Percentiles rank a stretch among this genome's conserved stretches.
Evolutionary conservation across 2,888 invertebrate genomes (phyloP).

Genomic region (Lucinisca nassula): DNA sequence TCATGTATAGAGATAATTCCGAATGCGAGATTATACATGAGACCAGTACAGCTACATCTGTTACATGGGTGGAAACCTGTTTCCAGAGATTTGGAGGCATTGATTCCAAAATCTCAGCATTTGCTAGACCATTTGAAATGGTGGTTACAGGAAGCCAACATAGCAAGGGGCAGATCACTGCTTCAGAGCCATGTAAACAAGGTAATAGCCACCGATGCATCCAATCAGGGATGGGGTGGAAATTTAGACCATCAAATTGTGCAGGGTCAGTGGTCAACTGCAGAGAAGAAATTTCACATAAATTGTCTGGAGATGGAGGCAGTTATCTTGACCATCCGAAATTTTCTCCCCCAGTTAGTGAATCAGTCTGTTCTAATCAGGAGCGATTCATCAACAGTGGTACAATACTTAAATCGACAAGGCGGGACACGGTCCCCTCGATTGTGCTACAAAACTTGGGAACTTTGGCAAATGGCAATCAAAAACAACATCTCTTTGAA

Average conservation of each 20-base stretch:
- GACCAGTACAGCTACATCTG: too few relatives aligned
- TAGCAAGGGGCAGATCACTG: slow-evolving; percentile 11
- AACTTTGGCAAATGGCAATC: slow-evolving; percentile 29
- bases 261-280: slow-evolving; percentile 26
- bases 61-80: slow-evolving; percentile 22
- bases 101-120: slow-evolving; percentile 2
- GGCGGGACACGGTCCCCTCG: neutral
- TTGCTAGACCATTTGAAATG: too few relatives aligned
- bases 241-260: neutral
- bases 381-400: neutral
- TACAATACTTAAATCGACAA: neutral
- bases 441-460: too few relatives aligned
- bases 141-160: too few relatives aligned
- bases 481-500: slow-evolving; percentile 18
- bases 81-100: slow-evolving; percentile 13
- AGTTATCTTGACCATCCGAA: too few relatives aligned
- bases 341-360: neutral
- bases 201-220: slow-evolving; percentile 2
- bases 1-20: slow-evolving; percentile 32
- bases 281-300: slow-evolving; percentile 27
- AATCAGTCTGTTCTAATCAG: neutral
- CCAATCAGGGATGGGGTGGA: too few relatives aligned
- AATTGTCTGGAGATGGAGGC: too few relatives aligned
- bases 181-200: neutral
- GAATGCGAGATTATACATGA: slow-evolving; percentile 5